Conservation (phyloP, 2,888 invertebrate genomes). For the Trissolcus japonicus region DNA sequence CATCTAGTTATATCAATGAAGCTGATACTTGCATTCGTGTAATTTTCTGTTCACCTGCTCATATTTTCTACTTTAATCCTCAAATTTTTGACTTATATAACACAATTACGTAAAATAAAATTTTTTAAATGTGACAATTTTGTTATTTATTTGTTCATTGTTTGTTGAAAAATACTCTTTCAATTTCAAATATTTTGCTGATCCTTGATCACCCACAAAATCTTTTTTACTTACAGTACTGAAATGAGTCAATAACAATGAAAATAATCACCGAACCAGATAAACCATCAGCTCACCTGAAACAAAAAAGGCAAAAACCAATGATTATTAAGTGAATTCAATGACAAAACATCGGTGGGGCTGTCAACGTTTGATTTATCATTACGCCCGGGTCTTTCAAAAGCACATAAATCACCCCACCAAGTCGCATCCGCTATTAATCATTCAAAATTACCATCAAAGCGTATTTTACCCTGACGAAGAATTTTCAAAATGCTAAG, state of each 20-base stretch:
- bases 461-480: constrained; percentile 1
- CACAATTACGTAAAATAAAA: no score
- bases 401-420: constrained; percentile 4
- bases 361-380: constrained; percentile 4
- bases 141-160: no score
- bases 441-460: constrained; percentile 7
- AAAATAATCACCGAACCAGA: background rate
- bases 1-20: constrained; percentile 19
- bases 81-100: no score
- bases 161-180: no score
- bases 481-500: constrained; percentile 24
- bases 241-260: background rate
- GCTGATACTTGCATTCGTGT: constrained; percentile 6
- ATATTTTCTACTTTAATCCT: no score
- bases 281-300: constrained; percentile 19
- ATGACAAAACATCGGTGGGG: no score
- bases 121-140: no score
- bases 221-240: constrained; percentile 5
- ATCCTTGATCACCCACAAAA: no score
- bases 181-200: no score
- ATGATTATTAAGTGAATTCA: background rate
- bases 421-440: constrained; percentile 6
- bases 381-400: background rate
- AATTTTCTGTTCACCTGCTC: no score
- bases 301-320: constrained; percentile 24